A percentile compares a stretch with the other conserved stretches of the same genome.
phyloP scores from a whole-genome alignment of 1,140 invertebrate genomes.

The Pentalonia nigronervosa region DNA sequence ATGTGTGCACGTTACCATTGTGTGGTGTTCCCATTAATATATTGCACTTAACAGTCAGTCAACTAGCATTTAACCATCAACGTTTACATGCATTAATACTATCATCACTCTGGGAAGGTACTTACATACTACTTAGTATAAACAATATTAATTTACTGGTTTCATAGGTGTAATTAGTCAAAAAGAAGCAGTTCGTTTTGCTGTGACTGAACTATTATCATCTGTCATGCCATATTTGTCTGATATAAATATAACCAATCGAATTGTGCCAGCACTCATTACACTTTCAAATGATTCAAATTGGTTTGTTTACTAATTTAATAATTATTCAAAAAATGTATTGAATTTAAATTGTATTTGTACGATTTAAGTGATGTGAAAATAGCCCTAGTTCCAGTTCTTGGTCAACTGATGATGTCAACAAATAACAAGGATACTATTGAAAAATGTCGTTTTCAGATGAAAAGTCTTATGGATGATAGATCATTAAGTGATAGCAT shows the following conservation, averaged over 20 bases:
- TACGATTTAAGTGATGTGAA: slow-evolving; percentile 69
- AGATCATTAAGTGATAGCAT: slow-evolving; percentile 65
- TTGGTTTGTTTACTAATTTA: slow-evolving; percentile 67
- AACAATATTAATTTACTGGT: slow-evolving; percentile 42
- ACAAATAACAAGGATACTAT: slow-evolving; percentile 67
- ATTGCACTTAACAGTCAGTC: slow-evolving; percentile 65
- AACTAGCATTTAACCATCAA: slow-evolving; percentile 63
- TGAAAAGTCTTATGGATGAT: slow-evolving; percentile 74
- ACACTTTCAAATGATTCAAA: slow-evolving; percentile 76
- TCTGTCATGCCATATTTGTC: slow-evolving; percentile 68
- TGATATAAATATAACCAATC: slow-evolving; percentile 69
- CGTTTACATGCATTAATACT: slow-evolving; percentile 63
- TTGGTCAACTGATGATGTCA: slow-evolving; percentile 73
- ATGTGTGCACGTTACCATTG: slow-evolving; percentile 67
- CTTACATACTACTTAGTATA: not conserved
- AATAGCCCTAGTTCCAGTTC: slow-evolving; percentile 71
- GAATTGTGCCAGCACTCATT: slow-evolving; percentile 74
- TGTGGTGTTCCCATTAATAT: slow-evolving; percentile 68
- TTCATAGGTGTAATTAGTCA: slow-evolving; percentile 72
- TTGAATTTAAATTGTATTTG: not conserved
- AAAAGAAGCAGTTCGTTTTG: slow-evolving; percentile 69
- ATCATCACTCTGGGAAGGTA: slow-evolving; percentile 75
- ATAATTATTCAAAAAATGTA: not conserved
- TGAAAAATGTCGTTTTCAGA: slow-evolving; percentile 76
- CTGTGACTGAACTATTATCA: slow-evolving; percentile 71